phyloP scores from a whole-genome alignment of 2,797 vertebrate genomes.

The Neoniphon sammara region DNA sequence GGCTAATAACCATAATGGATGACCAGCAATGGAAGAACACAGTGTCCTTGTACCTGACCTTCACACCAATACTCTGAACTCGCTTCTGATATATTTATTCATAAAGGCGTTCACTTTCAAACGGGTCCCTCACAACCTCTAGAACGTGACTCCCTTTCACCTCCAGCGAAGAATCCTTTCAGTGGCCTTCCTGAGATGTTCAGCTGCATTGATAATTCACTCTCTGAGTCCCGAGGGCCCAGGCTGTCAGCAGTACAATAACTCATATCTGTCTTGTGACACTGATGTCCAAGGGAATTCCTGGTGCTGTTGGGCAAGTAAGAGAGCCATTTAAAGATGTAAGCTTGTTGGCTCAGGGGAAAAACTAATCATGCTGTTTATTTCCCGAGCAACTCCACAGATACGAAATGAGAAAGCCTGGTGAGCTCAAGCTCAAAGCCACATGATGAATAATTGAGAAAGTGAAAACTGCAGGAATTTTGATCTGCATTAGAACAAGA shows the following conservation, averaged over 20 bases:
- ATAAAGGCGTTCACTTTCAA: conserved; percentile 35
- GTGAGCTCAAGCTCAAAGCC: conserved; percentile 28
- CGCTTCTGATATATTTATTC: conserved; percentile 45
- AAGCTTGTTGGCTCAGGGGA: conserved; percentile 38
- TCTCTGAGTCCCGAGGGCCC: conserved; percentile 3
- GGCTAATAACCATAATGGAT: conserved; percentile 45
- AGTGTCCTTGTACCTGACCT: conserved; percentile 40
- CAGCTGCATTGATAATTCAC: conserved; percentile 60
- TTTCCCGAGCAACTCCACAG: conserved; percentile 34
- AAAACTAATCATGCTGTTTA: conserved; percentile 37
- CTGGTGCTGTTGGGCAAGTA: conserved; percentile 48
- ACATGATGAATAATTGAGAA: conserved; percentile 34
- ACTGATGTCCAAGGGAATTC: conserved; percentile 59
- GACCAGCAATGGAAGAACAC: conserved; percentile 21
- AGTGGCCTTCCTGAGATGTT: conserved; percentile 58
- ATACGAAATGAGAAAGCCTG: conserved; percentile 49
- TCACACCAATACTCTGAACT: conserved; percentile 23
- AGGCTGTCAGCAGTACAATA: conserved; percentile 38
- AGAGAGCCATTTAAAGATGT: conserved; percentile 52
- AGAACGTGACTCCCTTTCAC: conserved; percentile 43
- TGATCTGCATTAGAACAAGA: conserved; percentile 4
- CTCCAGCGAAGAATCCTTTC: conserved; percentile 41
- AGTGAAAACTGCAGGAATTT: conserved; percentile 1
- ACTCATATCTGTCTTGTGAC: conserved; percentile 53
- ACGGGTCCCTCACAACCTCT: background rate